Percentiles rank a stretch among this genome's conserved stretches.
Evolutionary conservation across 2,888 invertebrate genomes (phyloP).

Genomic region (Thymelicus sylvestris): DNA sequence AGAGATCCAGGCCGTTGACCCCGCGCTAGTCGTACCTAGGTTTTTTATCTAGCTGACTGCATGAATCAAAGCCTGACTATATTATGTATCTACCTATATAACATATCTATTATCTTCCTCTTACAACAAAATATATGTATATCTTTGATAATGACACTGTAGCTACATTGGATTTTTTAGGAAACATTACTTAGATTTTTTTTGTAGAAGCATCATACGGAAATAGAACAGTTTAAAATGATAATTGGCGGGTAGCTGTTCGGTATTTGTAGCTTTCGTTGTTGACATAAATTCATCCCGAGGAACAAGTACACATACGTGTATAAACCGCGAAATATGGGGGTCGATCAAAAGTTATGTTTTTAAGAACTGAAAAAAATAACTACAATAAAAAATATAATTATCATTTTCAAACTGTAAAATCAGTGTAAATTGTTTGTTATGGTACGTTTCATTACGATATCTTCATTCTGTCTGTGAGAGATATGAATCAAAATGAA

Average conservation of each 20-base stretch:
- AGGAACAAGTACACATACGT: too few relatives aligned
- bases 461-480: slow-evolving; percentile 5
- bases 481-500: slow-evolving; percentile 22
- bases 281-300: too few relatives aligned
- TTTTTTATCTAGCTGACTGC: slow-evolving; percentile 16
- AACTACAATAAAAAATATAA: background rate
- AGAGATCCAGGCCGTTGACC: slow-evolving; percentile 30
- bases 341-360: too few relatives aligned
- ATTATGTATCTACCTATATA: background rate
- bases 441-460: slow-evolving; percentile 14
- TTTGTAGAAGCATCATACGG: too few relatives aligned
- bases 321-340: too few relatives aligned
- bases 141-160: too few relatives aligned
- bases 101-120: background rate
- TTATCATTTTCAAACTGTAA: background rate
- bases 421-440: slow-evolving; percentile 6
- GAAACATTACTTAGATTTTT: too few relatives aligned
- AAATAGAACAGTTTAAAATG: too few relatives aligned
- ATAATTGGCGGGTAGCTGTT: too few relatives aligned
- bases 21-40: slow-evolving; percentile 27
- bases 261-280: too few relatives aligned
- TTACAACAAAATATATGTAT: background rate
- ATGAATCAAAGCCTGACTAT: slow-evolving; percentile 14
- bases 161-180: too few relatives aligned
- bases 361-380: background rate